phyloP scores from a whole-genome alignment of 2,113 vertebrate genomes.

The Chionomys nivalis region DNA sequence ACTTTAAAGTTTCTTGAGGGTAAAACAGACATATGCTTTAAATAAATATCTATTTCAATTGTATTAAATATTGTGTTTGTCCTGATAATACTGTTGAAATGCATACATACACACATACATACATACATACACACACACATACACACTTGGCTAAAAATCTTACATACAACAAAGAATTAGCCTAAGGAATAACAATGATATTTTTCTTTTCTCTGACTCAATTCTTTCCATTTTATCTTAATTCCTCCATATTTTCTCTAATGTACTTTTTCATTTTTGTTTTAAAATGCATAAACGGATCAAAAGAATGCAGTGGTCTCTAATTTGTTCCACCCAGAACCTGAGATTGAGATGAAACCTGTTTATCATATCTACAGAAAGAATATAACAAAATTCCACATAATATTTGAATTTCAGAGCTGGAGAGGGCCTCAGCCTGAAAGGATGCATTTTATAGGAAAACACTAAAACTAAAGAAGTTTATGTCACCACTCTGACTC shows the following conservation, averaged over 20 bases:
- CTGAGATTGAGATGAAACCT: background rate
- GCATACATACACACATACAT: background rate
- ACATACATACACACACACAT: slow-evolving; percentile 1
- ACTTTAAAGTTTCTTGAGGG: background rate
- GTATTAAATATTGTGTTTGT: slow-evolving; percentile 49
- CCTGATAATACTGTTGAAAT: slow-evolving; percentile 3
- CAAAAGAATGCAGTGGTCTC: background rate
- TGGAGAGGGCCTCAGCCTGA: background rate
- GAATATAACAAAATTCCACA: background rate
- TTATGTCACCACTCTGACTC: background rate
- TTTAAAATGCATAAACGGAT: slow-evolving; percentile 10
- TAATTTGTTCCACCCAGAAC: background rate
- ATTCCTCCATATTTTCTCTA: slow-evolving; percentile 34
- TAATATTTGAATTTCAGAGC: background rate
- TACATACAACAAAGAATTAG: slow-evolving; percentile 54
- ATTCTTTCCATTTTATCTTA: slow-evolving; percentile 38
- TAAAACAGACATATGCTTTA: background rate
- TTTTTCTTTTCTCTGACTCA: background rate
- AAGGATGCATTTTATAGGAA: background rate
- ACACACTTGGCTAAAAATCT: slow-evolving; percentile 30
- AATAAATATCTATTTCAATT: slow-evolving; percentile 42
- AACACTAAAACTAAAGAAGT: background rate
- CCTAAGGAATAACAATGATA: slow-evolving; percentile 25
- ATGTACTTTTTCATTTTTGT: slow-evolving; percentile 43
- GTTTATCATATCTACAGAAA: slow-evolving; percentile 21